phyloP scores from a whole-genome alignment of 2,113 vertebrate species.

The Leucoraja erinaceus region DNA sequence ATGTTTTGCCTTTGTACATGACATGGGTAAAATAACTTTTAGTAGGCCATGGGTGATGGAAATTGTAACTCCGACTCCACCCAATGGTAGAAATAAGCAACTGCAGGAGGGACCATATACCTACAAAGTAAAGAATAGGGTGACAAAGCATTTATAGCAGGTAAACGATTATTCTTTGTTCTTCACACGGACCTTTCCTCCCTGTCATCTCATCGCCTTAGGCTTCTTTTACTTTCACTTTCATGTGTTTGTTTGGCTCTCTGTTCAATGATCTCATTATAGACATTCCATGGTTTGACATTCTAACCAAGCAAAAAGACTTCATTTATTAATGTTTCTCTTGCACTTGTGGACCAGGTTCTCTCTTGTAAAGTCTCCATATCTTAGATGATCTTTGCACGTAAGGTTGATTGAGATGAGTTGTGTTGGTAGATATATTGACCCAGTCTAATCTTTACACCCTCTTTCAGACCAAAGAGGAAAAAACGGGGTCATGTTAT shows the following conservation, averaged over 20 bases:
- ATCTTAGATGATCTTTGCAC: too few species aligned
- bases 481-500: slow-evolving; percentile 64
- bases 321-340: too few species aligned
- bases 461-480: slow-evolving; percentile 61
- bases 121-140: not conserved
- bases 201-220: too few species aligned
- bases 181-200: not conserved
- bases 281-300: too few species aligned
- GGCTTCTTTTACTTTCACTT: too few species aligned
- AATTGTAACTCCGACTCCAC: not conserved
- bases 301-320: too few species aligned
- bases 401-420: not conserved
- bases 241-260: too few species aligned
- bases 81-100: not conserved
- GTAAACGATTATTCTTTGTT: not conserved
- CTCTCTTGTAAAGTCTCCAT: too few species aligned
- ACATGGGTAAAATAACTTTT: not conserved
- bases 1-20: not conserved
- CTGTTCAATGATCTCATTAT: too few species aligned
- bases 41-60: not conserved
- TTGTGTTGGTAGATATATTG: not conserved
- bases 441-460: slow-evolving; percentile 39
- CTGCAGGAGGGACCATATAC: not conserved
- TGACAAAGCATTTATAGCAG: not conserved
- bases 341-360: too few species aligned